Conservation (phyloP, 1,140 invertebrate species). For the Tigriopus japonicus region DNA sequence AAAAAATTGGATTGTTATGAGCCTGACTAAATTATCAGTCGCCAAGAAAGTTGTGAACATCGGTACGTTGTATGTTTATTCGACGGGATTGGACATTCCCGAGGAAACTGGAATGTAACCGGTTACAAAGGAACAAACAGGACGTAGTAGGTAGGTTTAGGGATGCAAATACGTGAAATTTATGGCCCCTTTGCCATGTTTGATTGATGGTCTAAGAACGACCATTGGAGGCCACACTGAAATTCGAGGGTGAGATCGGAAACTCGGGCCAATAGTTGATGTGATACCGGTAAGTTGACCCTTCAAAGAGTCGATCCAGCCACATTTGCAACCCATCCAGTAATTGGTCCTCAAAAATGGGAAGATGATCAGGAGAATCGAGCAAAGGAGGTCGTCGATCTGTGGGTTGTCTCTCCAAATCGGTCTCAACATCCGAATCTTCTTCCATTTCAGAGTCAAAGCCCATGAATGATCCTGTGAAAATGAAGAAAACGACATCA, state of each 20-base stretch:
- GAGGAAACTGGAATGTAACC: too few species aligned
- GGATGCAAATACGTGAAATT: too few species aligned
- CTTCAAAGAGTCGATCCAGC: constrained; percentile 88
- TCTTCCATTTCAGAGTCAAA: constrained; percentile 13
- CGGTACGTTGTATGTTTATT: too few species aligned
- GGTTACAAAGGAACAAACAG: too few species aligned
- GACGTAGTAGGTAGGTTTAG: too few species aligned
- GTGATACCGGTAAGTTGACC: constrained; percentile 77
- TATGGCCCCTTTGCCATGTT: too few species aligned
- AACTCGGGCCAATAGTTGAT: constrained; percentile 94
- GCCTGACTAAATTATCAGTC: too few species aligned
- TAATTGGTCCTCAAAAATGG: constrained; percentile 43
- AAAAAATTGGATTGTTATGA: too few species aligned
- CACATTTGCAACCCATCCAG: constrained; percentile 83
- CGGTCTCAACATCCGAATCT: constrained; percentile 20
- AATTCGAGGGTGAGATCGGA: constrained; percentile 19
- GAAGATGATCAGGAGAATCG: constrained; percentile 14
- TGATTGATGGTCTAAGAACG: too few species aligned
- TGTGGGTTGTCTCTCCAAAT: constrained; percentile 33
- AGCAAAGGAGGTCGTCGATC: constrained; percentile 13
- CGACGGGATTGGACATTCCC: too few species aligned
- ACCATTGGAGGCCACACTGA: neutral
- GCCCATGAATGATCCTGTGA: constrained; percentile 14
- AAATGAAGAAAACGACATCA: neutral
- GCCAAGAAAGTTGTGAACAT: too few species aligned